phyloP scores from a whole-genome alignment of 2,888 invertebrate genomes.

The Chrysina gloriosa region DNA sequence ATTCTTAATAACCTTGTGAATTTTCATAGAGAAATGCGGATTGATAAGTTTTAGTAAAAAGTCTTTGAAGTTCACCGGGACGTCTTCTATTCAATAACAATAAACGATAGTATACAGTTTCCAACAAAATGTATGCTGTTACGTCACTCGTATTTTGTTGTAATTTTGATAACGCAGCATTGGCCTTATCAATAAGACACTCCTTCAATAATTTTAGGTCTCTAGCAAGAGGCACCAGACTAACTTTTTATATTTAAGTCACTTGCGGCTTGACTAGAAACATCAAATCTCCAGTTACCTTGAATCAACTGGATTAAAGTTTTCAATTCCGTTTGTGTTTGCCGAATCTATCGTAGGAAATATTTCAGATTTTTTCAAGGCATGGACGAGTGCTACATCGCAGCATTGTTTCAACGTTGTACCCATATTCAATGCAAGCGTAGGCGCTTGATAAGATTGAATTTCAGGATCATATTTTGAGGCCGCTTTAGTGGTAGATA shows the following conservation, averaged over 20 bases:
- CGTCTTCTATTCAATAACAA: conserved; percentile 51
- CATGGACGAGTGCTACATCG: conserved; percentile 3
- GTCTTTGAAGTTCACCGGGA: conserved; percentile 47
- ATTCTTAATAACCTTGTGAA: conserved; percentile 16
- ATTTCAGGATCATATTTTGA: conserved; percentile 35
- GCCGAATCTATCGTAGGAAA: background rate
- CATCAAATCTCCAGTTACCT: conserved; percentile 18
- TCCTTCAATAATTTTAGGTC: conserved; percentile 48
- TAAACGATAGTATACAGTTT: conserved; percentile 49
- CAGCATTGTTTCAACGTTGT: conserved; percentile 27
- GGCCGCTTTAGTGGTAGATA: conserved; percentile 38
- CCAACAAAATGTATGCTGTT: conserved; percentile 45
- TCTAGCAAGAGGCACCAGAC: conserved; percentile 47
- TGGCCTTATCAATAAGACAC: conserved; percentile 40
- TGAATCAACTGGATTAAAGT: conserved; percentile 22
- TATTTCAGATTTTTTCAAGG: background rate
- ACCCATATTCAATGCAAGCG: conserved; percentile 43
- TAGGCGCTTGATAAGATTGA: conserved; percentile 36
- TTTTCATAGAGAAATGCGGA: conserved; percentile 17
- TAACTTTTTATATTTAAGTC: conserved; percentile 41
- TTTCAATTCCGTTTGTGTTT: conserved; percentile 19
- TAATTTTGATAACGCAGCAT: conserved; percentile 9
- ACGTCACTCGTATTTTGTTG: conserved; percentile 38
- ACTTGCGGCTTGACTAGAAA: conserved; percentile 26
- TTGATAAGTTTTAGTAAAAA: background rate